Conservation (phyloP, 30 jellyfish, hydroid and myxozoan genomes). For the Nemopilema nomurai region DNA sequence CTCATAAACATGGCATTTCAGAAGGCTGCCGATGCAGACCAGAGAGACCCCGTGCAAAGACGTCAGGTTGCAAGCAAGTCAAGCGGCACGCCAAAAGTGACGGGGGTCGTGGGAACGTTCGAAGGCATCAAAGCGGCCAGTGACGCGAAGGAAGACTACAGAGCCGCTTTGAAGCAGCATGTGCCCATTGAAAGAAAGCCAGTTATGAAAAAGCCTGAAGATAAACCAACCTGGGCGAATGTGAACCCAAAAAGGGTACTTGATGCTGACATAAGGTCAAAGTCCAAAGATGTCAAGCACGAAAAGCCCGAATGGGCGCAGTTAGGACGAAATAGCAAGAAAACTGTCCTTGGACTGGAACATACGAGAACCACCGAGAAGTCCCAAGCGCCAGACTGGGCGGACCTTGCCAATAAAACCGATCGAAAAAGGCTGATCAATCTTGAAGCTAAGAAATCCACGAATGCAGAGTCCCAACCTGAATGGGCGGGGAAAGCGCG, state of each 20-base stretch:
- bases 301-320: constrained; percentile 75
- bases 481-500: constrained; percentile 69
- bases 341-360: constrained; percentile 36
- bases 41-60: constrained; percentile 60
- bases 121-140: constrained; percentile 37
- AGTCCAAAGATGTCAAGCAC: constrained; percentile 38
- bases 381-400: constrained; percentile 64
- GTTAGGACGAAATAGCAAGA: constrained; percentile 46
- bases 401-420: constrained; percentile 45
- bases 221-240: constrained; percentile 71
- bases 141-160: constrained; percentile 58
- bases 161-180: constrained; percentile 57
- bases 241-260: constrained; percentile 29
- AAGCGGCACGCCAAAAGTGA: not conserved
- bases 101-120: constrained; percentile 22
- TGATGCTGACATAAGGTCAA: constrained; percentile 32
- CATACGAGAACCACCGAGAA: constrained; percentile 16
- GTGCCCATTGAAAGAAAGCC: constrained; percentile 49
- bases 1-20: constrained; percentile 56
- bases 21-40: constrained; percentile 64
- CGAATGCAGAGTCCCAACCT: constrained; percentile 31
- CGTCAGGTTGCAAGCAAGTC: constrained; percentile 51
- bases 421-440: constrained; percentile 42
- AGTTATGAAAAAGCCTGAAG: constrained; percentile 16
- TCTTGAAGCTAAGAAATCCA: constrained; percentile 52